A percentile compares a stretch with the other conserved stretches of the same genome.
Evolutionary conservation across 92 coral and sea anemone genomes (phyloP).

Genomic region (Phenganax subtilis): DNA sequence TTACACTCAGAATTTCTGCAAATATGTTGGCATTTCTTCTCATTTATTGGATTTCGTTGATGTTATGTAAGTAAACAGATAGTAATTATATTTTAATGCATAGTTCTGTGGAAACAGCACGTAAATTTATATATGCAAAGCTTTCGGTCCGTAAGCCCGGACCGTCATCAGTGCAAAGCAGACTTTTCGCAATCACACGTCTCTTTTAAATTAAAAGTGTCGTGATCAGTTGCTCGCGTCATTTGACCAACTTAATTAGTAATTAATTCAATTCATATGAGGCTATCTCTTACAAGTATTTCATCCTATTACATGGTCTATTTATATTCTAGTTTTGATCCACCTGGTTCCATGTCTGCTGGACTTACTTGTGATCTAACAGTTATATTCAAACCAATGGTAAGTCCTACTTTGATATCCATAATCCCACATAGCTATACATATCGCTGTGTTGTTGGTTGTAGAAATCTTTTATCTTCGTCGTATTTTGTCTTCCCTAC

Average conservation of each 20-base stretch:
- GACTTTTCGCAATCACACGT: too few relatives aligned
- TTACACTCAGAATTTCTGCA: conserved; percentile 96
- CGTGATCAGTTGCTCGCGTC: background rate
- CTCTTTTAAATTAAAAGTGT: too few relatives aligned
- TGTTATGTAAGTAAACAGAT: conserved; percentile 69
- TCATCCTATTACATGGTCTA: background rate
- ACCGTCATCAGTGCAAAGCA: too few relatives aligned
- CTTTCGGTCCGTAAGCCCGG: too few relatives aligned
- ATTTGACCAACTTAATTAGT: too few relatives aligned
- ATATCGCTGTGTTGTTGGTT: too few relatives aligned
- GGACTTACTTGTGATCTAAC: conserved; percentile 89
- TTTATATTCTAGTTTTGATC: conserved; percentile 59
- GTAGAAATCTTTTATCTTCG: too few relatives aligned
- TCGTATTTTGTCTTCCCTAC: too few relatives aligned
- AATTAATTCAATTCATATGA: background rate
- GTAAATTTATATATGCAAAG: too few relatives aligned
- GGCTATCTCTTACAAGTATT: background rate
- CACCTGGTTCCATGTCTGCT: conserved; percentile 98
- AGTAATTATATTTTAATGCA: background rate
- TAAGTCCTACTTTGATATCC: conserved; percentile 35
- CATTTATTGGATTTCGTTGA: conserved; percentile 88
- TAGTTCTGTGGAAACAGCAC: too few relatives aligned
- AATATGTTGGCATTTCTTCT: conserved; percentile 92
- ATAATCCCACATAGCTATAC: too few relatives aligned
- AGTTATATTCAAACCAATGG: conserved; percentile 95